Conservation (phyloP, 1,140 invertebrate genomes). For the Penaeus japonicus region DNA sequence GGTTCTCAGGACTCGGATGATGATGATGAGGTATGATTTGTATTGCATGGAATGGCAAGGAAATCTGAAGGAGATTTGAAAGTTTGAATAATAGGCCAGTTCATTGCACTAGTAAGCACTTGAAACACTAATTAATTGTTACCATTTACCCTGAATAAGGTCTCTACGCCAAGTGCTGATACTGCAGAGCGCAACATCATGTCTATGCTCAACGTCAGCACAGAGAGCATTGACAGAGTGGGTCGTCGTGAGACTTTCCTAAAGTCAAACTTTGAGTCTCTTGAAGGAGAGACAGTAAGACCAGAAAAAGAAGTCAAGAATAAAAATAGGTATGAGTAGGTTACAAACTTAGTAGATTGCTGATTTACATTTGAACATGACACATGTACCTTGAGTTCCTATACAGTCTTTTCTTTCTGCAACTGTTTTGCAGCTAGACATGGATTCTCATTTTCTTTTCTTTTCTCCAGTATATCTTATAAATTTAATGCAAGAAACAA, state of each 20-base stretch:
- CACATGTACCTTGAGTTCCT: too few relatives aligned
- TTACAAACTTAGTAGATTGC: neutral
- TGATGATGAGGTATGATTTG: slow-evolving; percentile 73
- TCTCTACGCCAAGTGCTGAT: slow-evolving; percentile 75
- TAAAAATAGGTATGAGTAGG: slow-evolving; percentile 50
- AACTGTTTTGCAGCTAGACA: neutral
- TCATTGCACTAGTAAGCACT: too few relatives aligned
- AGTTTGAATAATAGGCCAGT: too few relatives aligned
- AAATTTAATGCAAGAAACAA: slow-evolving; percentile 61
- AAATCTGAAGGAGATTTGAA: too few relatives aligned
- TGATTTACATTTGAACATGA: too few relatives aligned
- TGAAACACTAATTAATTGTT: too few relatives aligned
- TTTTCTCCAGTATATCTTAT: slow-evolving; percentile 60
- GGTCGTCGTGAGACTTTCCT: slow-evolving; percentile 77
- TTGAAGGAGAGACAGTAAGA: slow-evolving; percentile 48
- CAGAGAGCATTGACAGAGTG: slow-evolving; percentile 78
- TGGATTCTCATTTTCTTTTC: neutral
- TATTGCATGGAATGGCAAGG: neutral
- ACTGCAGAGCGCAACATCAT: slow-evolving; percentile 73
- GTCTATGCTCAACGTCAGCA: slow-evolving; percentile 68
- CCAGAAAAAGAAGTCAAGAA: slow-evolving; percentile 49
- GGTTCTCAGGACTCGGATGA: slow-evolving; percentile 81
- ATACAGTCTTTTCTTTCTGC: too few relatives aligned
- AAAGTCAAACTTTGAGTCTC: slow-evolving; percentile 70
- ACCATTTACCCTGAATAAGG: slow-evolving; percentile 6